These are phyloP conservation scores for Hoplias malabaricus DNA, from an alignment of 2,113 vertebrate species.

Conservation along the genomic window DNA sequence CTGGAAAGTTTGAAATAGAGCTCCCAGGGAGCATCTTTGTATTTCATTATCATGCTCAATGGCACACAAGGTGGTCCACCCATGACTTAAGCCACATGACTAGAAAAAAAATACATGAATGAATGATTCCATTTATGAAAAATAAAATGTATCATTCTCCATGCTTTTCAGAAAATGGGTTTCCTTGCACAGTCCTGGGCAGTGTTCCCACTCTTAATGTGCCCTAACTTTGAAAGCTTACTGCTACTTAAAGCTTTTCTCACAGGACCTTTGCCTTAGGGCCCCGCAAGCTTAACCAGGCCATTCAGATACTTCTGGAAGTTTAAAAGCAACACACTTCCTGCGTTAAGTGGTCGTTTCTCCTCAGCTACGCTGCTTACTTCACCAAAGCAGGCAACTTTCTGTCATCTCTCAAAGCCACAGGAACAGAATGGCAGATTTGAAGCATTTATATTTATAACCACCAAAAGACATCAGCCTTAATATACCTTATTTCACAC, in stretches of 20 bases:
- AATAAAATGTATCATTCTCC: slow-evolving; percentile 8
- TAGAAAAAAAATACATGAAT: not conserved
- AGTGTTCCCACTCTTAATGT: slow-evolving; percentile 25
- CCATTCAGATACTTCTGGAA: slow-evolving; percentile 37
- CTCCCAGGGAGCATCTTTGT: not conserved
- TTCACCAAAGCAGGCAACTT: not conserved
- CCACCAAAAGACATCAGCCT: too few relatives aligned
- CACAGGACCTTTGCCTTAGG: slow-evolving; percentile 16
- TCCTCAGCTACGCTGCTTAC: slow-evolving; percentile 16
- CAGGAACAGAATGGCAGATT: not conserved
- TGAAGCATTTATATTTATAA: too few relatives aligned
- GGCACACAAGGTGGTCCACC: not conserved
- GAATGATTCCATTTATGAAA: slow-evolving; percentile 37
- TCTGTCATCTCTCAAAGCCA: not conserved
- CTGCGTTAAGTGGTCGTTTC: slow-evolving; percentile 22
- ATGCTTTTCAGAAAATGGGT: slow-evolving; percentile 5
- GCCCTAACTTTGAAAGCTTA: slow-evolving; percentile 35
- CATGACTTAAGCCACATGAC: slow-evolving; percentile 28
- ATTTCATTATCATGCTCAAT: not conserved
- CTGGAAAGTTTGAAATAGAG: not conserved
- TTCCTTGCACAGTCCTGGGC: slow-evolving; percentile 4
- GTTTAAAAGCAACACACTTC: slow-evolving; percentile 26
- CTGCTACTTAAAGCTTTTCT: slow-evolving; percentile 42
- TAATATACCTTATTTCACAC: too few relatives aligned
- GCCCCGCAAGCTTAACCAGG: slow-evolving; percentile 23